These are phyloP conservation scores for Acomys russatus DNA, from an alignment of 2,797 vertebrate species.

Conservation along the genomic window DNA sequence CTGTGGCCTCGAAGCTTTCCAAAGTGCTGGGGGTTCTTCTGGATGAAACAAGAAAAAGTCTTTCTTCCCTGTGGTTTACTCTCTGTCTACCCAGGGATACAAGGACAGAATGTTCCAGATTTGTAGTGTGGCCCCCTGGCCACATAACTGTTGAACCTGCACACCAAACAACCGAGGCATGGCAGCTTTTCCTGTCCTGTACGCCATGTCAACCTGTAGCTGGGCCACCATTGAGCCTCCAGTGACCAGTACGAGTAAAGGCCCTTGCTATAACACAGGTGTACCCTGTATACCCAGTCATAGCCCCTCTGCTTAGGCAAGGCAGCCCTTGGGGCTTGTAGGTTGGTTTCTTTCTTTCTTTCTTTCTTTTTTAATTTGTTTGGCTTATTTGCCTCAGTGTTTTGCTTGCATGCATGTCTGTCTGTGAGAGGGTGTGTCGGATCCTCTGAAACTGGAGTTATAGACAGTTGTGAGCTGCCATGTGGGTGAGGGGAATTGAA, in stretches of 20 bases:
- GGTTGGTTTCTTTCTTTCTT: neutral
- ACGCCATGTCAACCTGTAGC: neutral
- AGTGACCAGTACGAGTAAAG: accelerated
- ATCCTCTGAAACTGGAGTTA: no score
- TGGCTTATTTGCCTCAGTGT: no score
- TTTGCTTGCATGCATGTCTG: no score
- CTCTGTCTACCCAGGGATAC: accelerated
- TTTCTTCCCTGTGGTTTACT: neutral
- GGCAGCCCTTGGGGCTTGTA: no score
- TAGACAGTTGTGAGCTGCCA: no score
- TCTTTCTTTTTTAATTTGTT: no score
- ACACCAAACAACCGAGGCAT: neutral
- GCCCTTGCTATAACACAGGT: accelerated
- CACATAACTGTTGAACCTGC: neutral
- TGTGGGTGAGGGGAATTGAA: no score
- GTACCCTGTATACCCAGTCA: neutral
- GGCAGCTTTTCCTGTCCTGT: neutral
- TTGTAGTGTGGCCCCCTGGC: neutral
- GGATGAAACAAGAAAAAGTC: neutral
- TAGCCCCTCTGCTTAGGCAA: neutral
- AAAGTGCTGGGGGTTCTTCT: neutral
- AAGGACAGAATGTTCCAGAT: neutral
- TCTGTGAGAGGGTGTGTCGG: no score
- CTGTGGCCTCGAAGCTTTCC: neutral
- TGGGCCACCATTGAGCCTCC: accelerated